A percentile compares a stretch with the other conserved stretches of the same genome.
Conservation (phyloP, 2,797 vertebrate genomes). For the Triplophysa bombifrons region DNA sequence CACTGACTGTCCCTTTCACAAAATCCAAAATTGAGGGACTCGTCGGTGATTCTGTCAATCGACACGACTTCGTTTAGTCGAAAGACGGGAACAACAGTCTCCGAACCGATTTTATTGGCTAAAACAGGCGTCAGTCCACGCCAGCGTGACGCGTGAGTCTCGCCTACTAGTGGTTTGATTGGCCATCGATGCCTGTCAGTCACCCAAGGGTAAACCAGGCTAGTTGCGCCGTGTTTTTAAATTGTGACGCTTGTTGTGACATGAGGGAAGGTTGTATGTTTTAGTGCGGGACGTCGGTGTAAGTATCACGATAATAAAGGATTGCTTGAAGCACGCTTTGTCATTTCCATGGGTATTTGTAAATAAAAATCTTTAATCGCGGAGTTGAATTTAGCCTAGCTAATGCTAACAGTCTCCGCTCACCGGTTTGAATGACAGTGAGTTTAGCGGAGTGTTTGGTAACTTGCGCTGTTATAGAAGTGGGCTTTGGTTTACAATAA, state of each 20-base stretch:
- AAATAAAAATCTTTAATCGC: too few relatives aligned
- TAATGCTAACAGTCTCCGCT: background rate
- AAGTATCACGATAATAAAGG: background rate
- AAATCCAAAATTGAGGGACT: constrained; percentile 59
- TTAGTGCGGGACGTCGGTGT: background rate
- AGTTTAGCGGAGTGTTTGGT: background rate
- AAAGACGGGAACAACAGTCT: constrained; percentile 45
- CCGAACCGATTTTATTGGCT: constrained; percentile 63
- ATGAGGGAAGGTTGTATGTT: constrained; percentile 23
- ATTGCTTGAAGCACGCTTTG: background rate
- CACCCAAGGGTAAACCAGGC: constrained; percentile 33
- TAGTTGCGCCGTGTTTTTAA: constrained; percentile 65
- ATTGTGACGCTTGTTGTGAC: constrained; percentile 45
- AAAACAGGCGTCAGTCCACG: constrained; percentile 51
- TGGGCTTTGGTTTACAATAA: too few relatives aligned
- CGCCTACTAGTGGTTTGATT: constrained; percentile 55
- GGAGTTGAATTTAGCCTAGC: background rate
- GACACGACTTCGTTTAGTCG: constrained; percentile 47
- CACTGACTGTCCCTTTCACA: constrained; percentile 58
- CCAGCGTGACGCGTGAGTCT: background rate
- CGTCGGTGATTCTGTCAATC: constrained; percentile 65
- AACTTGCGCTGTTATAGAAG: background rate
- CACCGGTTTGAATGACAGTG: background rate
- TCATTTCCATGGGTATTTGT: background rate
- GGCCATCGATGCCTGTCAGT: constrained; percentile 64